Evolutionary conservation across 1,140 invertebrate genomes (phyloP), one percentile per base, ranked within the genome.

Genomic region (Melipona quadrifasciata): DNA sequence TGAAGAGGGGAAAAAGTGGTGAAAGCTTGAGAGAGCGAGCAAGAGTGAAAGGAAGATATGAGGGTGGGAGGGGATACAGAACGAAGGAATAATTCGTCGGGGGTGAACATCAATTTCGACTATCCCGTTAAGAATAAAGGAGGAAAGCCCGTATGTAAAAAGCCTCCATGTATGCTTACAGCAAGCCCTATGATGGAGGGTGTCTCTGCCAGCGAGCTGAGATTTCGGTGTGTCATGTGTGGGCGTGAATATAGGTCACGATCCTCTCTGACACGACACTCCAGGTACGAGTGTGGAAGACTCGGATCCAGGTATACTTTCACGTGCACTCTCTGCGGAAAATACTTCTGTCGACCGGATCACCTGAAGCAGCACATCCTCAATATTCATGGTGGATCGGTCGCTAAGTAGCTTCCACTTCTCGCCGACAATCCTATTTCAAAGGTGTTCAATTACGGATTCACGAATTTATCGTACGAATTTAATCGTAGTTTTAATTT

Each of bases 201-300:
- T 82, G 91, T 88, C 84, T 90, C 88, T 65, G 85, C 91, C 82
- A 90, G 90, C 73, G 93, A 94, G 74, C 90, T 92, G 83, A 90
- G 91, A 84, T 95, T 93, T 93, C 93, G 92, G 64, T 96, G 95
- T 90, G 93, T 95, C 82, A 94, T 95, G 93, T 96, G 95, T 84
- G 95, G 95, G 87, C 93, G 95, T 68, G 93, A 93, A 79, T 95
- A 95, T 91, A 92, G 94, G 79, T 94, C 94, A 31, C 91, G 94
- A 17, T 94, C 93, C 5, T 94, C 94, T 34, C 91, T 95, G 53
- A 95, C 94, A 21, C 87, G 95, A 80, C 95, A 95, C 91, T 95
- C 94, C 79, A 94, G 95, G 74, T 95, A 95, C 89, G 95, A 95
- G 82, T 95, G 95, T 89, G 93, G 94, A 57, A 91, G 93, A 53